Base-by-base conservation (phyloP, 2,888 invertebrate genomes). In the Chloroclysta siterata region DNA sequence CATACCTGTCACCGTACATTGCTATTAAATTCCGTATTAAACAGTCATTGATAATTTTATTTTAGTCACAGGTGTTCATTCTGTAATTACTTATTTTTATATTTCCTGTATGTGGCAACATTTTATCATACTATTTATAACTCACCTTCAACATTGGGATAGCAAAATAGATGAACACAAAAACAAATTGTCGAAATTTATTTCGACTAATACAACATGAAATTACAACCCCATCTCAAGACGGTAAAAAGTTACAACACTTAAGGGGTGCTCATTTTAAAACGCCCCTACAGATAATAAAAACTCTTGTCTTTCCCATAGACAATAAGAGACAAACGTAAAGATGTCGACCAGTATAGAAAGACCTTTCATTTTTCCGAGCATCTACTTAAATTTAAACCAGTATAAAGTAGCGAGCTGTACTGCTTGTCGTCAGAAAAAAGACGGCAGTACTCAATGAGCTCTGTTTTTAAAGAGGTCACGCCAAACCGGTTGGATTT, bases 281-380 rank as follows among this genome's bases (percentile, higher is more conserved):
- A 89, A 81, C 79, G 80, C 83, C 89, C 74, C 90, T 87, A 78
- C 89, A 87, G 91, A 89, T 87, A 89, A 91, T 90, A 92, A 91
- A 92, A 91, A 90, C 84, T 83, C 85, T 85, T 86, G 87, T 88
- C 89, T 89, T 80, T 87, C 82, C 87, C 82, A 83, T 88, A 90
- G 90, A 91, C 90, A 90, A 90, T 90, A 88, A 88, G 84, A 82
- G 83, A 83, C 80, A 77, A 81, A 82, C 82, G 85, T 89, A 86
- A 85, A 84, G 75, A 78, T 78, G 67, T 55, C 63, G 52, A 73
- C 89, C 82, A 78, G 62, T 57, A 13, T 79, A 75, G 55, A 1
- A 51, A 61, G 83, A 81, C n/a, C 81, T 65, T 46, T 64, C 56
- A 59, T 39, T 48, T 62, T 65, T 41, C 48, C 33, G 4, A 14